Base-by-base conservation (phyloP, 2,113 vertebrate species). In the Tinamus guttatus region DNA sequence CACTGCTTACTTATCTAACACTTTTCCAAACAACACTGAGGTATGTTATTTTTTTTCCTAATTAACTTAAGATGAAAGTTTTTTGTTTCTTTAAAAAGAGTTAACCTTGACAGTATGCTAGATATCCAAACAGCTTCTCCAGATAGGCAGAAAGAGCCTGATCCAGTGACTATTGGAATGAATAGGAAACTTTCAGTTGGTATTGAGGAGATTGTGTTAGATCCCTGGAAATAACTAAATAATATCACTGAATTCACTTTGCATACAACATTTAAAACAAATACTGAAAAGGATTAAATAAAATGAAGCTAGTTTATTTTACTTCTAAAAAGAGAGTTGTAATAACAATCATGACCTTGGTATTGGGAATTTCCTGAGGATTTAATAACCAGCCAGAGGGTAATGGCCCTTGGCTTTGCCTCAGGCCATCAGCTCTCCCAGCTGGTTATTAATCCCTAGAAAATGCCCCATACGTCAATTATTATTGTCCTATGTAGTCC, bases 361-460 rank as follows among this genome's bases (percentile, higher is more conserved):
- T 63, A 80, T 56, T 51, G 77, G 87, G 83, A 95, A 97, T 94
- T 98, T 97, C 90, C 40, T 87, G 25, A 75, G 90, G 83, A 97
- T 97, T 97, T 98, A 97, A 97, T 97, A 93, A 94, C 84, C 58
- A 87, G 76, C 32, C 59, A 90, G 32, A 18, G 88, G 95, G 82
- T 96, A 98, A 97, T 97, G 97, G 94, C 90, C 97, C 94, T 93
- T 89, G 58, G 85, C 94, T 96, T 94, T 96, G 92, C 93, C 93
- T 96, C 74, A 92, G 93, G 97, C 89, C 91, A 93, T 95, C 96
- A 91, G 81, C 67, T 96, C 34, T 97, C 93, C 80, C 89, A 90
- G 91, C 59, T 94, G 79, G 81, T 95, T 97, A 97, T 97, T 97
- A 98, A 96, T 97, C 90, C 82, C 87, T 63, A 86, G 91, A 92